Conservation (phyloP, 1,140 invertebrate species). For the Aricia agestis region DNA sequence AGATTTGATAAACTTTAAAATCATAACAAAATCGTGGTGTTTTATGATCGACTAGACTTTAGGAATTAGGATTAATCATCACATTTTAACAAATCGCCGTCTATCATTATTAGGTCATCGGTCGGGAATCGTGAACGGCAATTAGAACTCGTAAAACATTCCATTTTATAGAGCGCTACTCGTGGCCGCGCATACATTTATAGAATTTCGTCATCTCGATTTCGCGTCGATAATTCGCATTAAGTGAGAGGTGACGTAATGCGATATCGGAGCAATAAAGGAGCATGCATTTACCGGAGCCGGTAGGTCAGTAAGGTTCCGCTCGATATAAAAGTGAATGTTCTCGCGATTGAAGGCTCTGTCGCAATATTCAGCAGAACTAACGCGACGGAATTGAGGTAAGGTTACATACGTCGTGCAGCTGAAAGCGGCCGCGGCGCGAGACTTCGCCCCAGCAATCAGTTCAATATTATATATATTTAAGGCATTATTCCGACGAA, state of each 20-base stretch:
- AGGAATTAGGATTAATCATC: no score
- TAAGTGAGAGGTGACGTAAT: slow-evolving; percentile 8
- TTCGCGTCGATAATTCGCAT: background rate
- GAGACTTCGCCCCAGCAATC: slow-evolving; percentile 9
- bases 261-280: slow-evolving; percentile 3
- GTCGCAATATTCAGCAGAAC: slow-evolving; percentile 29
- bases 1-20: background rate
- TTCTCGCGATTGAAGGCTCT: slow-evolving; percentile 31
- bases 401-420: slow-evolving; percentile 30
- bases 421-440: slow-evolving; percentile 19
- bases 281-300: background rate
- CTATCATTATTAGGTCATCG: background rate
- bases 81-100: background rate
- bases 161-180: background rate
- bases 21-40: background rate
- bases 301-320: slow-evolving; percentile 3
- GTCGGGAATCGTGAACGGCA: background rate
- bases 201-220: slow-evolving; percentile 12
- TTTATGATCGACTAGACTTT: background rate
- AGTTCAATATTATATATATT: slow-evolving; percentile 16
- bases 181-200: slow-evolving; percentile 1
- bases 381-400: slow-evolving; percentile 28
- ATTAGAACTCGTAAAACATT: background rate
- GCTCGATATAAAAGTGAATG: slow-evolving; percentile 32
- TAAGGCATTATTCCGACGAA: background rate